Evolutionary conservation across 2,113 vertebrate genomes (phyloP).

Genomic region (Camarhynchus parvulus): DNA sequence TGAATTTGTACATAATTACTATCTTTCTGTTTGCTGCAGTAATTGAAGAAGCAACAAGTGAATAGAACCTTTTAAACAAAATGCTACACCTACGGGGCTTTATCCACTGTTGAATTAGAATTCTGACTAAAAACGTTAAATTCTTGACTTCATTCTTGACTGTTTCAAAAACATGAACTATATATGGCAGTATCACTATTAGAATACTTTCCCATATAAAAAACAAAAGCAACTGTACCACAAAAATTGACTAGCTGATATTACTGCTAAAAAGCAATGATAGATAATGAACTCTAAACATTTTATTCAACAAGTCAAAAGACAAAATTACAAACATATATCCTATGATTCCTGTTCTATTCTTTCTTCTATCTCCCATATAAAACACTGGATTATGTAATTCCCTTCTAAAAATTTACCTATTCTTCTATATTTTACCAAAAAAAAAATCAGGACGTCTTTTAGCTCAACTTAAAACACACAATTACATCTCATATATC

Average conservation of each 20-base stretch:
- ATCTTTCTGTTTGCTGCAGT: not conserved
- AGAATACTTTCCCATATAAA: not conserved
- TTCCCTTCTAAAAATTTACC: not conserved
- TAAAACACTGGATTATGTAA: not conserved
- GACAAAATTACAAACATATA: not conserved
- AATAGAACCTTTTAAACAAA: not conserved
- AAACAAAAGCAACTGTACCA: not conserved
- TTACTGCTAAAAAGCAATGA: not conserved
- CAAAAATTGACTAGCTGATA: not conserved
- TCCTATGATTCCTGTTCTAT: not conserved
- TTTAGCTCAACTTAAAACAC: not conserved
- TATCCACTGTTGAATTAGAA: not conserved
- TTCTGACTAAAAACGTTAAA: not conserved
- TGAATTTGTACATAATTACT: not conserved
- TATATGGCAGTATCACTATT: not conserved
- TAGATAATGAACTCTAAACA: not conserved
- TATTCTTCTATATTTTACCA: not conserved
- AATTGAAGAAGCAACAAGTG: not conserved
- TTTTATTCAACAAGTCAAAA: not conserved
- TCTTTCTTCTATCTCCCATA: not conserved
- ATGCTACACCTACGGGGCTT: not conserved
- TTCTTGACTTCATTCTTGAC: not conserved
- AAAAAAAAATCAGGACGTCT: not conserved
- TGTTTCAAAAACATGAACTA: not conserved
- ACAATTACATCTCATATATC: not conserved